These are phyloP conservation scores for Myrmophylax atrothorax DNA, from an alignment of 2,113 vertebrate species.

Conservation along the genomic window DNA sequence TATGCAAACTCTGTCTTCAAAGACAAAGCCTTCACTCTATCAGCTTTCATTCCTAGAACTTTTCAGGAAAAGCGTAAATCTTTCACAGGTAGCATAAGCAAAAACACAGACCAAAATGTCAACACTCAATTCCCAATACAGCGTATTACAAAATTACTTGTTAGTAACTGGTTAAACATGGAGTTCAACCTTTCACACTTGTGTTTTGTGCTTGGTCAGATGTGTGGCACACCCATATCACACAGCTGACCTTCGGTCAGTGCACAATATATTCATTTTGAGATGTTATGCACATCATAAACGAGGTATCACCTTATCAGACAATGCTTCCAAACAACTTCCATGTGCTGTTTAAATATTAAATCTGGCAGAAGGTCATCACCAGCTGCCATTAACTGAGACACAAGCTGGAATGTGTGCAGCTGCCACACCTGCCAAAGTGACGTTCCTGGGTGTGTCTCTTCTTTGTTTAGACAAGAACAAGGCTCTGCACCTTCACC, in stretches of 20 bases:
- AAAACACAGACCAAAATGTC: too few relatives aligned
- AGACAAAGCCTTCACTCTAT: too few relatives aligned
- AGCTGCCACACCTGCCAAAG: background rate
- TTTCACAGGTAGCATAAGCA: too few relatives aligned
- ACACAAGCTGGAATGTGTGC: background rate
- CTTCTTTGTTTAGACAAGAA: background rate
- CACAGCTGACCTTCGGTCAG: background rate
- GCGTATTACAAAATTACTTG: background rate
- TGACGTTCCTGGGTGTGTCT: background rate
- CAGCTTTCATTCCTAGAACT: too few relatives aligned
- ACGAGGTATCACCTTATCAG: background rate
- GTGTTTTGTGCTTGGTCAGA: background rate
- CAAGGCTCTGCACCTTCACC: background rate
- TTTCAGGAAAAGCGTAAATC: too few relatives aligned
- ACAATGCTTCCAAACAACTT: background rate
- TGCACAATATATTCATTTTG: background rate
- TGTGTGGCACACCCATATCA: background rate
- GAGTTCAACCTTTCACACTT: background rate
- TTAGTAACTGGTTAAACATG: background rate
- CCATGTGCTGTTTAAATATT: background rate
- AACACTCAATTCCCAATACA: too few relatives aligned
- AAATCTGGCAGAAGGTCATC: background rate
- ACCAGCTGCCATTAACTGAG: background rate
- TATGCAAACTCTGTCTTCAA: too few relatives aligned
- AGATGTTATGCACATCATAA: rapidly evolving